Evolutionary conservation across 1,140 invertebrate genomes (phyloP), one percentile per base, ranked within the genome.

Genomic region (Drosophila parvula): DNA sequence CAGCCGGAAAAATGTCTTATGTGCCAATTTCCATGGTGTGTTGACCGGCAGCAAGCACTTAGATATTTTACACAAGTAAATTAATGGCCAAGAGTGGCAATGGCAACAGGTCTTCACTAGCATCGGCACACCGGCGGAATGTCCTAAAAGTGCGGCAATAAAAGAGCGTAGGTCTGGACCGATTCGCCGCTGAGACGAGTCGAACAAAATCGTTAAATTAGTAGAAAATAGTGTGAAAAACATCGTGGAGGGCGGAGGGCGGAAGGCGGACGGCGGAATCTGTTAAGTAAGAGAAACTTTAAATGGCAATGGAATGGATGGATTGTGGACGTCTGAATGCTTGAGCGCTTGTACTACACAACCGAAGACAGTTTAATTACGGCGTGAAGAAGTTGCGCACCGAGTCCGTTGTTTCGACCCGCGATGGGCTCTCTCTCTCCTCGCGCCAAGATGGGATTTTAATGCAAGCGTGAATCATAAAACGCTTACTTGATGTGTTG

Each of bases 171-270:
- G 18, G 11, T 34, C 28, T 68, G 65, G 12, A 69, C 62, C 62
- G 65, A 69, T 69, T 67, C 68, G 50, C 44, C 69, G 63, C 22
- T 22, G 3, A 58, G 47, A 30, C 41, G 69, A 75, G 81, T 76
- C 62, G 68, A 83, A 83, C 79, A 83, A 75, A 88, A 89, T 83
- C 83, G 83, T 88, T 88, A 88, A 88, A 88, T 88, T 75, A 83
- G 79, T 88, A 80, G 84, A 88, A 89, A 88, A 88, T 83, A 83
- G 83, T 89, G 83, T 88, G 84, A 88, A 88, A 89, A 88, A 71
- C 56, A 64, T 53, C 60, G 76, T 36, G 22, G 22, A 22, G 22
- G 22, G 14, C 36, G 10, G 47, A 34, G 38, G 38, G 40, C 22
- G 18, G n/a, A 6, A 8, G 63, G 47, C 41, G 55, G 48, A 16